Conservation (phyloP, 1,140 invertebrate genomes). For the Danaus melanippus region DNA sequence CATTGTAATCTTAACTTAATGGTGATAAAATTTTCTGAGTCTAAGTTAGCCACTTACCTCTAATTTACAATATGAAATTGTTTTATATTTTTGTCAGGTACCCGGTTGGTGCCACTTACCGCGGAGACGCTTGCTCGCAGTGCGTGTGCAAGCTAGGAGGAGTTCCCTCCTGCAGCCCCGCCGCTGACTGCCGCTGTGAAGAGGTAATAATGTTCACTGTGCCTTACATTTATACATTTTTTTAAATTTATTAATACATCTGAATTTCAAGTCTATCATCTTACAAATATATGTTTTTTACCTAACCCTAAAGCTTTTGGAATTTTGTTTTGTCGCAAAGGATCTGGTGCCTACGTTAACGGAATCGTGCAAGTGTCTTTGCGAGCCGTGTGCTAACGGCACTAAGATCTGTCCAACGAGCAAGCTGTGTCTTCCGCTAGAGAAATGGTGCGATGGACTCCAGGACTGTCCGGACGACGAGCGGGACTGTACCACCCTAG, state of each 20-base stretch:
- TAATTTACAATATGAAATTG: neutral
- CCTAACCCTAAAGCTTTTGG: no score
- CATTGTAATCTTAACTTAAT: no score
- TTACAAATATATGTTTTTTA: no score
- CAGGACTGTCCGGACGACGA: slow-evolving; percentile 91
- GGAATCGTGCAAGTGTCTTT: slow-evolving; percentile 80
- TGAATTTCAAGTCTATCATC: neutral
- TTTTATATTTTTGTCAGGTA: slow-evolving; percentile 70
- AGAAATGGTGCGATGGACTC: slow-evolving; percentile 86
- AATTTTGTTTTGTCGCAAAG: slow-evolving; percentile 30
- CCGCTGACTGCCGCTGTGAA: slow-evolving; percentile 77
- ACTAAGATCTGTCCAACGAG: slow-evolving; percentile 82
- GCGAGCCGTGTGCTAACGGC: slow-evolving; percentile 78
- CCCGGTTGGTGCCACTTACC: slow-evolving; percentile 77
- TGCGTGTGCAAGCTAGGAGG: slow-evolving; percentile 85
- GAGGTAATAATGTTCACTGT: slow-evolving; percentile 34
- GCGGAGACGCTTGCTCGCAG: slow-evolving; percentile 80
- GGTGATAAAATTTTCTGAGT: no score
- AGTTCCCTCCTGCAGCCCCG: slow-evolving; percentile 76
- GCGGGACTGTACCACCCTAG: slow-evolving; percentile 73
- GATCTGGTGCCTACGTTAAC: slow-evolving; percentile 68
- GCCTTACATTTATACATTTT: slow-evolving; percentile 2
- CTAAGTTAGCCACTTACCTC: no score
- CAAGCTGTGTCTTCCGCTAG: slow-evolving; percentile 80
- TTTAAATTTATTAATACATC: neutral